A percentile compares a stretch with the other conserved stretches of the same genome.
Evolutionary conservation across 2,888 invertebrate species (phyloP).

Genomic region (Scaptomyza polygonia): DNA sequence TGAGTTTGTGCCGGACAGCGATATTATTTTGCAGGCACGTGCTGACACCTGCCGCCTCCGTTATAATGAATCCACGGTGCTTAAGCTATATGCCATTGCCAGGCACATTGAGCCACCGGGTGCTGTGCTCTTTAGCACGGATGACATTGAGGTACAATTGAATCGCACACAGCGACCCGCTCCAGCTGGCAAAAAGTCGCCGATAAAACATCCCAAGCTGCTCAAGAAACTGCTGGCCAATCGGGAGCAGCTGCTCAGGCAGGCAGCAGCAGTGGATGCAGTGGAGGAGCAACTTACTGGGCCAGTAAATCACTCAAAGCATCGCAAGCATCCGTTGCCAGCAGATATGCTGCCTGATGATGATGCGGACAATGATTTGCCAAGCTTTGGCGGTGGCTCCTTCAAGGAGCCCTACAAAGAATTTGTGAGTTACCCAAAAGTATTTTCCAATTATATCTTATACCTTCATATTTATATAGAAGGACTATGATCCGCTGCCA

Average conservation of each 20-base stretch:
- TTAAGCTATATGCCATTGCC: slow-evolving; percentile 87
- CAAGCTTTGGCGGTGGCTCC: slow-evolving; percentile 43
- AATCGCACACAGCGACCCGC: slow-evolving; percentile 84
- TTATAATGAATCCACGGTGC: slow-evolving; percentile 88
- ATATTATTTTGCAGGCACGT: slow-evolving; percentile 83
- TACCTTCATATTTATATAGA: slow-evolving; percentile 51
- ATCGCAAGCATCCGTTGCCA: slow-evolving; percentile 67
- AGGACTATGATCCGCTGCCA: slow-evolving; percentile 77
- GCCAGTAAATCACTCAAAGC: slow-evolving; percentile 49
- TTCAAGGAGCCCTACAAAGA: slow-evolving; percentile 61
- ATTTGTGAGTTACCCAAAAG: slow-evolving; percentile 46
- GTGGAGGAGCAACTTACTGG: slow-evolving; percentile 42
- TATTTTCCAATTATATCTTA: not conserved
- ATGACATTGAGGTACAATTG: slow-evolving; percentile 82
- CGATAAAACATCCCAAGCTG: slow-evolving; percentile 84
- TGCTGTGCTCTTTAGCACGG: slow-evolving; percentile 89
- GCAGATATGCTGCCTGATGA: slow-evolving; percentile 66
- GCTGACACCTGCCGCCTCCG: slow-evolving; percentile 89
- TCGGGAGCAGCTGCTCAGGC: slow-evolving; percentile 74
- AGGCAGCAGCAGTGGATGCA: slow-evolving; percentile 54
- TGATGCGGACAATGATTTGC: slow-evolving; percentile 55
- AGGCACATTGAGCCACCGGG: slow-evolving; percentile 90
- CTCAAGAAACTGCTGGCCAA: slow-evolving; percentile 82
- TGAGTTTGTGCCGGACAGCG: slow-evolving; percentile 85
- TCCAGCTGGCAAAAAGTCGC: slow-evolving; percentile 74